Percentiles rank a stretch among this genome's conserved stretches.
phyloP scores from a whole-genome alignment of 2,888 invertebrate species.

The Drosophila hamatofila region DNA sequence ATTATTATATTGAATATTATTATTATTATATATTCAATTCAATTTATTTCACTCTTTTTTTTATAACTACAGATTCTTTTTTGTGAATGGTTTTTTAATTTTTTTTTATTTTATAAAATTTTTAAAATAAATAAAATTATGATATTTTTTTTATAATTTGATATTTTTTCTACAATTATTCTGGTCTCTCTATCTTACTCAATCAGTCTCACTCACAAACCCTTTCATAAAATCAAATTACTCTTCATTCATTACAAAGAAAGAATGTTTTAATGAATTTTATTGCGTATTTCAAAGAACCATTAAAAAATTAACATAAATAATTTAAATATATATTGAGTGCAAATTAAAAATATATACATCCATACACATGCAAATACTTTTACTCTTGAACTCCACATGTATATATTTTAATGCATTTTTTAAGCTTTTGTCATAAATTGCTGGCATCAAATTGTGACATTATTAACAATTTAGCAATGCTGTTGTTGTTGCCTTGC shows the following conservation, averaged over 20 bases:
- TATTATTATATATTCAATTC: too few species aligned
- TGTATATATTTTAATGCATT: conserved; percentile 45
- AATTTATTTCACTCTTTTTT: too few species aligned
- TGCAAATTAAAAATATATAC: conserved; percentile 27
- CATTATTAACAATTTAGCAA: conserved; percentile 73
- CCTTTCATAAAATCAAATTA: not conserved
- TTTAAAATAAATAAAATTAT: too few species aligned
- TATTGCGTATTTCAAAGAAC: conserved; percentile 30
- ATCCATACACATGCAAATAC: not conserved
- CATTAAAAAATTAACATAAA: conserved; percentile 73
- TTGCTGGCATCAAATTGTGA: conserved; percentile 54
- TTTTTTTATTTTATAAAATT: too few species aligned
- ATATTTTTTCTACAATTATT: too few species aligned
- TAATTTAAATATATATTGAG: conserved; percentile 64
- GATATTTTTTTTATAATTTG: too few species aligned
- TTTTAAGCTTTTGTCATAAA: conserved; percentile 70
- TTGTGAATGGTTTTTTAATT: too few species aligned
- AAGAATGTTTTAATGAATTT: conserved; percentile 20
- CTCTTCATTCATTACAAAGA: not conserved
- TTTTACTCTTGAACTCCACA: not conserved
- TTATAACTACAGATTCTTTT: too few species aligned
- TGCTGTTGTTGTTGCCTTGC: conserved; percentile 32
- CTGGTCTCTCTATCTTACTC: too few species aligned
- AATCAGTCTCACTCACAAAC: not conserved
- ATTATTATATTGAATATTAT: too few species aligned